Percentiles rank a stretch among this genome's conserved stretches.
These are phyloP conservation scores for Notolepis coatsorum DNA, from an alignment of 2,797 vertebrate genomes.

Conservation along the genomic window DNA sequence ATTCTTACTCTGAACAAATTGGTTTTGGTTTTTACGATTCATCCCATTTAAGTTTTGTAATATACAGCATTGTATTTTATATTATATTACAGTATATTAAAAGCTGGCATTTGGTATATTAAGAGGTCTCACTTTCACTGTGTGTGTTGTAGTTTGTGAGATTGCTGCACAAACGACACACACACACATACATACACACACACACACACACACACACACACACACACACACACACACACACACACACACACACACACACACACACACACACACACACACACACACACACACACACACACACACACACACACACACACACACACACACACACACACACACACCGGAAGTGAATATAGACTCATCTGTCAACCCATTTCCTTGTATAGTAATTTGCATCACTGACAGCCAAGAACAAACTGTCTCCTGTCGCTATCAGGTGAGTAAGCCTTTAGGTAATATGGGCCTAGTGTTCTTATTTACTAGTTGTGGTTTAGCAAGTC, in stretches of 20 bases:
- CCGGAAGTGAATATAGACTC: constrained; percentile 65
- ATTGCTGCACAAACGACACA: no score
- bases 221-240: not conserved
- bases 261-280: constrained; percentile 16
- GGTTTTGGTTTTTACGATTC: no score
- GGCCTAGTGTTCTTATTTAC: not conserved
- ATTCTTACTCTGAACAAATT: no score
- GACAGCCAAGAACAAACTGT: constrained; percentile 20
- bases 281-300: constrained; percentile 1
- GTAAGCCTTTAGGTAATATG: not conserved
- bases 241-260: not conserved
- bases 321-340: constrained; percentile 10
- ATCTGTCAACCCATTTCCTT: constrained; percentile 48
- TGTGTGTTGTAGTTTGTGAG: no score
- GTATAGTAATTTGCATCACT: constrained; percentile 38
- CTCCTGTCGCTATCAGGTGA: constrained; percentile 28
- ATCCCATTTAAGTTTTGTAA: no score
- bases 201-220: not conserved
- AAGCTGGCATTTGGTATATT: no score
- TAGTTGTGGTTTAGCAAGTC: no score
- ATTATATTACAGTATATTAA: no score
- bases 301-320: constrained; percentile 30
- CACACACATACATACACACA: no score
- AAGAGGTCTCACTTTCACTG: no score
- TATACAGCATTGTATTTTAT: no score